Evolutionary conservation across 35 echinoderm and acorn worm genomes (phyloP), one percentile per base, ranked within the genome.

Genomic region (Ophioderma brevispina): DNA sequence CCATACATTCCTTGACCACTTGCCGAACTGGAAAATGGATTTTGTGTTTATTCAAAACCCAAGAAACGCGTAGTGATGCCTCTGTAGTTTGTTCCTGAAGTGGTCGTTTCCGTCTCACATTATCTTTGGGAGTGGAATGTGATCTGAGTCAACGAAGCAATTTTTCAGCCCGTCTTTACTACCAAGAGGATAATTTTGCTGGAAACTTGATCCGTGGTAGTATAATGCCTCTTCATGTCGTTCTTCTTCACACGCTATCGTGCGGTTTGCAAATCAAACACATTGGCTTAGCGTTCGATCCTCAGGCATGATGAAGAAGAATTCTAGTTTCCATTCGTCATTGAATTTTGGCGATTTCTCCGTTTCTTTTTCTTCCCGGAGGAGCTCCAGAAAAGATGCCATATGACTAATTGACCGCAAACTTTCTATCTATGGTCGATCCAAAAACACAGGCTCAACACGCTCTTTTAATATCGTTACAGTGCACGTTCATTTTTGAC

Each of bases 201-300:
- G 10, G 3, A 70, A 70, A 4, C 10, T 70, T 13, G 15, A 30
- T 70, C 10, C 23, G 15, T 70, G 15, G 59, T 70, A 25, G 15
- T 70, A 70, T 70, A 25, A 70, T 70, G 59, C 23, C 59, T 18
- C 28, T 70, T 2, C 4, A 70, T 70, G 23, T 70, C 59, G n/a
- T 81, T 13, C 79, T 35, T 70, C 28, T 70, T 6, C 5, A 70
- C 79, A 37, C 79, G 37, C 13, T 50, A 84, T 32, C 31, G 18
- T 84, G 40, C 79, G 81, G 38, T 55, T 50, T 25, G 35, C 80
- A 84, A 21, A 84, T 39, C 81, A 84, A 84, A 84, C 81, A 84
- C 81, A 84, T 84, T 49, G 81, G 81, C 32, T 84, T 84, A 1
- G 40, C 41, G 32, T 80, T 80, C n/a, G n/a, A n/a, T n/a, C n/a